Percentiles rank a stretch among this genome's conserved stretches.
Conservation (phyloP, 2,888 invertebrate species). For the Diarsia mendica region DNA sequence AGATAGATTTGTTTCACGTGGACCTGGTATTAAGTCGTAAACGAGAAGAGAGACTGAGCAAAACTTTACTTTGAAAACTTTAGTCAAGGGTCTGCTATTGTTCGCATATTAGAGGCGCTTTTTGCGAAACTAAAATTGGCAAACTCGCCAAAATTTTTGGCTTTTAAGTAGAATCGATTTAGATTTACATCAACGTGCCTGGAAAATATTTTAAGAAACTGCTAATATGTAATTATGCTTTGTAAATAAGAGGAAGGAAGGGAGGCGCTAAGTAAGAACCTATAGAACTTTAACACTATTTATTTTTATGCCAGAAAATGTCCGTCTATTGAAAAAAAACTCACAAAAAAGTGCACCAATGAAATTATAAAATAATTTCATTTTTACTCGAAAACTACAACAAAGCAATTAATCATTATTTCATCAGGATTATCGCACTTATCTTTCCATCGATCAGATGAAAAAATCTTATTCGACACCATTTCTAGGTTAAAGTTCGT, state of each 20-base stretch:
- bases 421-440: background rate
- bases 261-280: background rate
- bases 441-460: conserved; percentile 16
- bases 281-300: background rate
- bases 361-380: background rate
- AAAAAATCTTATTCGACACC: conserved; percentile 20
- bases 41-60: conserved; percentile 14
- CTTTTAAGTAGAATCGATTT: background rate
- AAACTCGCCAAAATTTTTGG: background rate
- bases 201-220: background rate
- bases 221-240: no score
- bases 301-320: background rate
- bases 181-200: background rate
- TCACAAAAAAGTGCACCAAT: background rate
- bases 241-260: no score
- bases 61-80: conserved; percentile 3
- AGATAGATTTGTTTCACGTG: conserved; percentile 42
- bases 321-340: background rate
- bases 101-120: background rate
- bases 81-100: background rate
- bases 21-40: conserved; percentile 7
- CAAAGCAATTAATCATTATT: background rate
- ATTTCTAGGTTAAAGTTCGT: conserved; percentile 44
- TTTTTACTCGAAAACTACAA: background rate
- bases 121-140: background rate